These are phyloP conservation scores for Lophotriccus pileatus DNA, from an alignment of 2,797 vertebrate species.

Conservation along the genomic window DNA sequence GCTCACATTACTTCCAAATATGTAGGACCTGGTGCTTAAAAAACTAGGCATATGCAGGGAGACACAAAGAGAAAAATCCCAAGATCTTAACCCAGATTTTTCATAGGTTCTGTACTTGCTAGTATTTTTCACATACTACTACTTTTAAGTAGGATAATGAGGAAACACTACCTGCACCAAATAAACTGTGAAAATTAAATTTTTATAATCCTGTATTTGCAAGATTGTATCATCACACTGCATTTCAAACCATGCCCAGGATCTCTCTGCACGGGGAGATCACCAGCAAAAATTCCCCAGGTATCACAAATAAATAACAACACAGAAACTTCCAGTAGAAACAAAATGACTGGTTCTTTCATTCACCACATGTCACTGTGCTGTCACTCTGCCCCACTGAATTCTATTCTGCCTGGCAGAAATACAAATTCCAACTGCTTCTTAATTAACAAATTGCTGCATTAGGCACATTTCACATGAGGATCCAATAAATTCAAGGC, in stretches of 20 bases:
- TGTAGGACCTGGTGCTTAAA: neutral
- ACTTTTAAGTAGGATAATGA: neutral
- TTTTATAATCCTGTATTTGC: neutral
- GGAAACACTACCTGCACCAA: neutral
- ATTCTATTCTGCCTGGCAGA: neutral
- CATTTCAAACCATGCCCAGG: neutral
- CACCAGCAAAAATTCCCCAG: neutral
- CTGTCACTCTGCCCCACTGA: neutral
- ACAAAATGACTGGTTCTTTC: neutral
- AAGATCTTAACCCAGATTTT: neutral
- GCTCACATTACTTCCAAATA: neutral
- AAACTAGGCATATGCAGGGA: neutral
- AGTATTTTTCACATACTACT: neutral
- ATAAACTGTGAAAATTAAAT: neutral
- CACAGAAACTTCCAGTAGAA: neutral
- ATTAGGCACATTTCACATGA: constrained; percentile 40
- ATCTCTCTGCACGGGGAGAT: neutral
- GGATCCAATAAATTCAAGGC: constrained; percentile 32
- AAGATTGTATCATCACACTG: neutral
- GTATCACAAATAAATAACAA: neutral
- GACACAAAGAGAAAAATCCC: neutral
- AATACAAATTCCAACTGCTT: constrained; percentile 15
- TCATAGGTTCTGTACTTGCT: neutral
- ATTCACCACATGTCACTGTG: neutral
- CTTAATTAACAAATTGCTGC: constrained; percentile 45